phyloP scores from a whole-genome alignment of 2,797 vertebrate species.

The Micrastur ruficollis region DNA sequence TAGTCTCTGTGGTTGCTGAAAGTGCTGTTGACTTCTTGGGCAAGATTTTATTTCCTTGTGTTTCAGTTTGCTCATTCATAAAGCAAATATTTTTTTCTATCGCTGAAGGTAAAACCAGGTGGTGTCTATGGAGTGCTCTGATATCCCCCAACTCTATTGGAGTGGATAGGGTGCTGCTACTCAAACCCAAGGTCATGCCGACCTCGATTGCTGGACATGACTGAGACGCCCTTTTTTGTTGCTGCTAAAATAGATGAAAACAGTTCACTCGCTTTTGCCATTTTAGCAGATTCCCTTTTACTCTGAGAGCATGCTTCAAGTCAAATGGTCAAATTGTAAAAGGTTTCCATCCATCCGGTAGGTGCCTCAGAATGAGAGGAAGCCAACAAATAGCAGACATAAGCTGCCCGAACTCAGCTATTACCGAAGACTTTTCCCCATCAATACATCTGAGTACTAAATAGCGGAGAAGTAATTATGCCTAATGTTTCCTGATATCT shows the following conservation, averaged over 20 bases:
- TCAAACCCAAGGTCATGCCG: not conserved
- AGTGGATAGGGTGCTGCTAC: not conserved
- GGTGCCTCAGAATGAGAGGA: not conserved
- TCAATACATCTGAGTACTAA: slow-evolving; percentile 52
- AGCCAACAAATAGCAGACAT: not conserved
- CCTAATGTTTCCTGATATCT: slow-evolving; percentile 47
- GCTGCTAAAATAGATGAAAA: slow-evolving; percentile 15
- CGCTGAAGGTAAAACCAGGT: not conserved
- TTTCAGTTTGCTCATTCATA: not conserved
- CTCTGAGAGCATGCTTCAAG: not conserved
- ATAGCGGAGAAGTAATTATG: slow-evolving; percentile 45
- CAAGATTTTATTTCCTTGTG: not conserved
- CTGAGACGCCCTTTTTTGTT: not conserved
- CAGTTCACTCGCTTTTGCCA: not conserved
- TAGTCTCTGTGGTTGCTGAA: not conserved
- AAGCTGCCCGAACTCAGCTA: not conserved
- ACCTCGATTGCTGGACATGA: not conserved
- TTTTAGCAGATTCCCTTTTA: not conserved
- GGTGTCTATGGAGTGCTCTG: not conserved
- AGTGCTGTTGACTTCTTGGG: not conserved
- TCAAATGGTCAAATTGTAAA: slow-evolving; percentile 47
- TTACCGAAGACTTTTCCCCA: slow-evolving; percentile 30
- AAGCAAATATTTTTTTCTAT: not conserved
- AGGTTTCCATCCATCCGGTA: not conserved
- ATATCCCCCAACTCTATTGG: not conserved